Conservation (phyloP, 2,797 vertebrate species). For the Diplodus puntazzo region DNA sequence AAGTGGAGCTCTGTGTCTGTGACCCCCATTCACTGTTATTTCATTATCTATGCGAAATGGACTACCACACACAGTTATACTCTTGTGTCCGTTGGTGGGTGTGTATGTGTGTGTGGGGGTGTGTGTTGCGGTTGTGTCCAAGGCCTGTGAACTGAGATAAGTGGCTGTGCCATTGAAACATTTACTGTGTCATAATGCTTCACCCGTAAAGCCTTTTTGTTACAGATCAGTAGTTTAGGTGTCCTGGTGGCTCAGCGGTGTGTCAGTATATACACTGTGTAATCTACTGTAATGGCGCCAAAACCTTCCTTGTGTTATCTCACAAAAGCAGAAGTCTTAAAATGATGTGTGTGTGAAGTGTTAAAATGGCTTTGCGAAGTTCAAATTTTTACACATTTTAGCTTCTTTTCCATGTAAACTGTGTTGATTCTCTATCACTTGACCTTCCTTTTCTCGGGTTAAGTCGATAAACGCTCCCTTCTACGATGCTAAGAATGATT, state of each 20-base stretch:
- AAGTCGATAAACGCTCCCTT: constrained; percentile 5
- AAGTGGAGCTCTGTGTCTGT: constrained; percentile 60
- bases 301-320: constrained; percentile 16
- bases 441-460: constrained; percentile 2
- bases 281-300: constrained; percentile 32
- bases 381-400: neutral
- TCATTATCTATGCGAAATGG: constrained; percentile 64
- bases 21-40: constrained; percentile 63
- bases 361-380: constrained; percentile 20
- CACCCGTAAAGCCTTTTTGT: constrained; percentile 53
- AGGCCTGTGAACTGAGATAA: constrained; percentile 74
- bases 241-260: constrained; percentile 41
- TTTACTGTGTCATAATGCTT: constrained; percentile 52
- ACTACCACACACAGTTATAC: constrained; percentile 42
- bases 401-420: too few species aligned
- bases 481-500: constrained; percentile 20
- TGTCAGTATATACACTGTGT: constrained; percentile 24
- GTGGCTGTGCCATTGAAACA: constrained; percentile 48
- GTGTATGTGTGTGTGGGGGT: constrained; percentile 46
- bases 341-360: neutral
- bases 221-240: constrained; percentile 50
- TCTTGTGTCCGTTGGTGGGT: constrained; percentile 32
- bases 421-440: neutral
- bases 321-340: constrained; percentile 20
- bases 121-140: constrained; percentile 29